Evolutionary conservation across 2,888 invertebrate species (phyloP).

Genomic region (Polia nebulosa): DNA sequence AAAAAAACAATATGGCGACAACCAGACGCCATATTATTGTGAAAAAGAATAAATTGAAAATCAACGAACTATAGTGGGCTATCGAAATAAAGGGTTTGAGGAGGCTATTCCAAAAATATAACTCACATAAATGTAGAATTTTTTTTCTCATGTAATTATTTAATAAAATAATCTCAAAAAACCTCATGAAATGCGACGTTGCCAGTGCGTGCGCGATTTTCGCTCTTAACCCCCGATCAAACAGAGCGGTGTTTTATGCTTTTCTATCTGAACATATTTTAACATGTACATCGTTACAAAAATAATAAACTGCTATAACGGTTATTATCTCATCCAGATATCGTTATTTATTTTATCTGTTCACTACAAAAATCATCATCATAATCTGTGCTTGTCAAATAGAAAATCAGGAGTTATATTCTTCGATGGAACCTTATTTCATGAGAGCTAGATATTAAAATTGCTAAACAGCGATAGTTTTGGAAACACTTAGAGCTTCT

Average conservation of each 20-base stretch:
- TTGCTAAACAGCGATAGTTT: not conserved
- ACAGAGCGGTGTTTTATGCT: not conserved
- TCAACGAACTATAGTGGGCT: no score
- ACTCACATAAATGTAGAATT: no score
- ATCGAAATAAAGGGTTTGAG: no score
- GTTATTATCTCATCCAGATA: not conserved
- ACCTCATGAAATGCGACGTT: no score
- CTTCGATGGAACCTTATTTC: not conserved
- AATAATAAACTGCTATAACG: not conserved
- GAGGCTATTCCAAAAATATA: no score
- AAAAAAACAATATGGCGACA: no score
- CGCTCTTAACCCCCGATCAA: not conserved
- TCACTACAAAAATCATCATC: not conserved
- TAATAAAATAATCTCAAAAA: no score
- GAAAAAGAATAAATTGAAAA: no score
- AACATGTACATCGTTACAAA: not conserved
- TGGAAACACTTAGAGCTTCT: conserved; percentile 1
- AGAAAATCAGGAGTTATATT: not conserved
- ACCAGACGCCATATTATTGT: no score
- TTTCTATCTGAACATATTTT: not conserved
- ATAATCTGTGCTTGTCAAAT: not conserved
- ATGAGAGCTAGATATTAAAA: not conserved
- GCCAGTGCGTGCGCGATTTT: no score
- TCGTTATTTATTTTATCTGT: not conserved
- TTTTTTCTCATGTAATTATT: no score